Conservation (phyloP, 1,140 invertebrate genomes). For the Nasonia giraulti region DNA sequence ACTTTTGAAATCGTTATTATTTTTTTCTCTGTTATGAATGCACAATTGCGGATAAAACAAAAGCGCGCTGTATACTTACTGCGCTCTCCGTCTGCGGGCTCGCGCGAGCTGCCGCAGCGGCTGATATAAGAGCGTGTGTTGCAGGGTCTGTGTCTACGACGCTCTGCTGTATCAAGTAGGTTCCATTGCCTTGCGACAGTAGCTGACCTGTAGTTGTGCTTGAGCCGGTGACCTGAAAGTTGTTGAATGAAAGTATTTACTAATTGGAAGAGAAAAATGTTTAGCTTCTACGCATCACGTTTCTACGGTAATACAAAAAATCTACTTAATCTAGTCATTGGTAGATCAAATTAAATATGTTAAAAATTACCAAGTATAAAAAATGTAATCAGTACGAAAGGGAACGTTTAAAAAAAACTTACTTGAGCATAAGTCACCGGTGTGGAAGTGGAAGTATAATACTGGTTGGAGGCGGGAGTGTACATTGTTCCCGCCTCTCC, state of each 20-base stretch:
- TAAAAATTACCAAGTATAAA: no score
- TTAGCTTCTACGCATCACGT: not conserved
- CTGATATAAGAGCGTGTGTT: slow-evolving; percentile 77
- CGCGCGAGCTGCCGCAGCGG: slow-evolving; percentile 77
- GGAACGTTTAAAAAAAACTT: slow-evolving; percentile 59
- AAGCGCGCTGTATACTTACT: slow-evolving; percentile 63
- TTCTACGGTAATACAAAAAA: not conserved
- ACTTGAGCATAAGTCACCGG: slow-evolving; percentile 78
- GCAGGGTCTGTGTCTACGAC: slow-evolving; percentile 78
- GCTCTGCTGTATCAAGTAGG: slow-evolving; percentile 80
- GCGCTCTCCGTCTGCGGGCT: slow-evolving; percentile 84
- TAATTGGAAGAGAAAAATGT: slow-evolving; percentile 57
- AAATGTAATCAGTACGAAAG: no score
- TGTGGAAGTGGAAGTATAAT: slow-evolving; percentile 77
- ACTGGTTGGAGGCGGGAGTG: slow-evolving; percentile 79
- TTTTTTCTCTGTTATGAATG: not conserved
- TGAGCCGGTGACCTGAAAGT: slow-evolving; percentile 62
- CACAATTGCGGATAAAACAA: not conserved
- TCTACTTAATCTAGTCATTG: not conserved
- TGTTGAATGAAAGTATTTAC: slow-evolving; percentile 42
- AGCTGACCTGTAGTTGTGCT: slow-evolving; percentile 77
- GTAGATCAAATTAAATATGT: no score
- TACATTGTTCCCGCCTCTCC: slow-evolving; percentile 84
- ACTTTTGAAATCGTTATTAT: not conserved
- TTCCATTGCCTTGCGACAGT: slow-evolving; percentile 74